Percentiles rank a stretch among this genome's conserved stretches.
These are phyloP conservation scores for Nettapus auritus DNA, from an alignment of 2,113 vertebrate genomes.

Conservation along the genomic window DNA sequence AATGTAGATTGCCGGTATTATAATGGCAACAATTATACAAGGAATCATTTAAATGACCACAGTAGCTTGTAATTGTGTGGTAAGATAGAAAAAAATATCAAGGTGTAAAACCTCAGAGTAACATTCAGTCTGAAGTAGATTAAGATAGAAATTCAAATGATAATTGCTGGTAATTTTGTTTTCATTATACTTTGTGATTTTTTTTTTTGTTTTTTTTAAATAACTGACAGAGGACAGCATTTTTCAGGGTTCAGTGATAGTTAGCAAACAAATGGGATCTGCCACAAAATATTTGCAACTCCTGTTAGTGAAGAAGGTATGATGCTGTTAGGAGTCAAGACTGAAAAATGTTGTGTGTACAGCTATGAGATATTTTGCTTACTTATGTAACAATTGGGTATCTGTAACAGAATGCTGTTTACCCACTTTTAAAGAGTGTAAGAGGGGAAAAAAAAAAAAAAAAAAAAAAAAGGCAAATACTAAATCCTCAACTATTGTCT, in stretches of 20 bases:
- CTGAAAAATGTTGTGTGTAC: background rate
- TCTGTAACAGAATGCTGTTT: background rate
- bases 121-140: slow-evolving; percentile 70
- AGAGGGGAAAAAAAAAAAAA: too few species aligned
- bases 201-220: slow-evolving; percentile 52
- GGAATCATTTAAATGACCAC: slow-evolving; percentile 42
- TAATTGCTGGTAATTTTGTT: slow-evolving; percentile 79
- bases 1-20: slow-evolving; percentile 55
- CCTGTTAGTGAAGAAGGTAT: slow-evolving; percentile 18
- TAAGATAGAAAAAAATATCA: slow-evolving; percentile 32
- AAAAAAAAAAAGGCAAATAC: background rate
- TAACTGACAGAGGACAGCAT: slow-evolving; percentile 67
- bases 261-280: slow-evolving; percentile 48
- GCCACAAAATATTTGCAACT: slow-evolving; percentile 60
- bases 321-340: background rate
- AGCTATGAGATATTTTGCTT: background rate
- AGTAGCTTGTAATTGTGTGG: slow-evolving; percentile 31
- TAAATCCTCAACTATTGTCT: background rate
- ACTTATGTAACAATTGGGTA: background rate
- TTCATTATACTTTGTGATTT: slow-evolving; percentile 70
- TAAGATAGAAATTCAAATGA: slow-evolving; percentile 70
- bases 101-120: slow-evolving; percentile 47
- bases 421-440: background rate
- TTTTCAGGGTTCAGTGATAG: slow-evolving; percentile 59
- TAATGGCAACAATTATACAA: slow-evolving; percentile 8